These are phyloP conservation scores for Cercopithecus mona DNA, from an alignment of 2,113 vertebrate species.

Conservation along the genomic window DNA sequence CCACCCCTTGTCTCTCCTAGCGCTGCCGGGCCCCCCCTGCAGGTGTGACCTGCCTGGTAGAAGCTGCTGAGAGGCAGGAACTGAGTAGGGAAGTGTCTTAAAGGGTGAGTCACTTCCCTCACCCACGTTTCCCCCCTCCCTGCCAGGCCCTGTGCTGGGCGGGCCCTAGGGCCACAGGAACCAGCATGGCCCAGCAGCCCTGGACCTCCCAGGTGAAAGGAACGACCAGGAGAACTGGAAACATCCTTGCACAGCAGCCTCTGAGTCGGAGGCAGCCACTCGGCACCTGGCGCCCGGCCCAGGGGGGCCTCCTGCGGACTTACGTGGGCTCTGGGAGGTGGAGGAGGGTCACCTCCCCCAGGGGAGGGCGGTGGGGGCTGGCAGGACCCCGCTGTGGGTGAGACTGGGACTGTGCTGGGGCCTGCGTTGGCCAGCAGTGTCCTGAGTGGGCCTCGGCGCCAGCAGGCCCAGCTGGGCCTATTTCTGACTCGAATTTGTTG, in stretches of 20 bases:
- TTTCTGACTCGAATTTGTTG: not conserved
- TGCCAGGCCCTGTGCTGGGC: not conserved
- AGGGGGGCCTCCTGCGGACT: not conserved
- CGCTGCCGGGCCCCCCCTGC: not conserved
- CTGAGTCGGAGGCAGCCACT: no score
- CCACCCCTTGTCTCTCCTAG: no score
- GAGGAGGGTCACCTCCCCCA: not conserved
- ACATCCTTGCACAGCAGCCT: rapidly evolving
- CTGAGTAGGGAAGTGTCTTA: not conserved
- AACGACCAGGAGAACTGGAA: not conserved
- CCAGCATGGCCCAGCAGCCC: not conserved
- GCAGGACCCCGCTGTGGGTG: not conserved
- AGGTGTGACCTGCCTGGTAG: not conserved
- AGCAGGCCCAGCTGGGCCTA: not conserved
- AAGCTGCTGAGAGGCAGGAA: not conserved
- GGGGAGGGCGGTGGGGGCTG: rapidly evolving
- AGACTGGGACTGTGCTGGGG: not conserved
- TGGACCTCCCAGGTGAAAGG: not conserved
- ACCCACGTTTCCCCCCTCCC: not conserved
- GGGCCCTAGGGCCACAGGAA: not conserved
- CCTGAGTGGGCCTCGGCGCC: rapidly evolving
- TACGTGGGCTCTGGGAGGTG: not conserved
- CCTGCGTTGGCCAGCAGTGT: not conserved
- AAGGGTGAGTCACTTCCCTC: not conserved
- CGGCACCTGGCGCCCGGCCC: not conserved